Evolutionary conservation across 92 coral and sea anemone genomes (phyloP).

Genomic region (Parazoanthus atlanticus): DNA sequence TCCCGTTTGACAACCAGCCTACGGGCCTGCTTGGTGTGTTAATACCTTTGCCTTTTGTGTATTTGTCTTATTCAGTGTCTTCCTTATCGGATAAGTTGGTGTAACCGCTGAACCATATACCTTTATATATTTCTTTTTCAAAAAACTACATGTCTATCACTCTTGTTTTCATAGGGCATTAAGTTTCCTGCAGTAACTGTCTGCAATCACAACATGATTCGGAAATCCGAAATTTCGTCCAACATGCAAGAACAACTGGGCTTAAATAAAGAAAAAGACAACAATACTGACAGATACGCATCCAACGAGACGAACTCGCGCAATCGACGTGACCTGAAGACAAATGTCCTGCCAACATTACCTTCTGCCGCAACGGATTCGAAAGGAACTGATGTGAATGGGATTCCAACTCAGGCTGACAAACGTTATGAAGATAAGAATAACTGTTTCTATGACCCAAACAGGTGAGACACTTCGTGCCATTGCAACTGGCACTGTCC

Average conservation of each 20-base stretch:
- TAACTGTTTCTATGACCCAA: background rate
- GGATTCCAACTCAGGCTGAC: background rate
- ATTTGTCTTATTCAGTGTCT: too few relatives aligned
- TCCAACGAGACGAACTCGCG: background rate
- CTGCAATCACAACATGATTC: constrained; percentile 64
- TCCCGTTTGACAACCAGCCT: too few relatives aligned
- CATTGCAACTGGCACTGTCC: too few relatives aligned
- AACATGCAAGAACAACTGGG: background rate
- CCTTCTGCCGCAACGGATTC: background rate
- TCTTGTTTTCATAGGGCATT: constrained; percentile 47
- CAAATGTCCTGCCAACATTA: background rate
- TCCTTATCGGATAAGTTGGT: too few relatives aligned
- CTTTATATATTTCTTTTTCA: too few relatives aligned
- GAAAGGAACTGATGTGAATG: background rate
- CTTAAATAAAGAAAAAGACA: background rate
- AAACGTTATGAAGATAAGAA: background rate
- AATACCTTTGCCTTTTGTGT: too few relatives aligned
- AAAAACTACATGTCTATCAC: background rate
- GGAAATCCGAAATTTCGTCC: constrained; percentile 4
- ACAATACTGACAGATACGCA: background rate
- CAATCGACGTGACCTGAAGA: background rate
- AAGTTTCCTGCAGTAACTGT: constrained; percentile 66
- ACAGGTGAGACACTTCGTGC: background rate
- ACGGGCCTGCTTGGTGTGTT: too few relatives aligned
- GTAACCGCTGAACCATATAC: too few relatives aligned